phyloP scores from a whole-genome alignment of 1,140 invertebrate species.

The Rhizoglyphus robini region DNA sequence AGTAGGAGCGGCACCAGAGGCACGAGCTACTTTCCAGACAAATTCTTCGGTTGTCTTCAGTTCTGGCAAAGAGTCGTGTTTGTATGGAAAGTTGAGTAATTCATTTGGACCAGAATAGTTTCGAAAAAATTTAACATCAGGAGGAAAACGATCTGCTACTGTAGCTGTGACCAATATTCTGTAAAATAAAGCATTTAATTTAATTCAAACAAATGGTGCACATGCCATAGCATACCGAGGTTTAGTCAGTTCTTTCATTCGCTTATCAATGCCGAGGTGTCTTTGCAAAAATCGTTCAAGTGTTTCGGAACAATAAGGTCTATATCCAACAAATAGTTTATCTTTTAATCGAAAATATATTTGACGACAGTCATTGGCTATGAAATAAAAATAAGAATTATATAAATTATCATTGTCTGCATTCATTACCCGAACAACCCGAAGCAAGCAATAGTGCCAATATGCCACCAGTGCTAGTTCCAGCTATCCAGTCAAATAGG shows the following conservation, averaged over 20 bases:
- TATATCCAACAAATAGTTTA: conserved; percentile 63
- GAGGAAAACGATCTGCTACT: conserved; percentile 76
- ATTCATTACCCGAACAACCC: neutral
- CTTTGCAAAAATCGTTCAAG: conserved; percentile 80
- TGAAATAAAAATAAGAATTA: conserved; percentile 27
- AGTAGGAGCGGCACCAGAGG: conserved; percentile 86
- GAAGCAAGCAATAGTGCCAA: conserved; percentile 19
- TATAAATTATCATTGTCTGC: neutral
- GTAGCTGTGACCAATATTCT: conserved; percentile 77
- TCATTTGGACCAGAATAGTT: conserved; percentile 66
- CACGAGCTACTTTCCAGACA: conserved; percentile 72
- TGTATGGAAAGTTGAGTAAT: conserved; percentile 38
- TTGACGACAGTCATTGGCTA: conserved; percentile 44
- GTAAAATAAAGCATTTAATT: neutral
- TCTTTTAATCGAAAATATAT: conserved; percentile 88
- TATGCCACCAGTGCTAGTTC: conserved; percentile 91
- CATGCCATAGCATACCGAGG: neutral
- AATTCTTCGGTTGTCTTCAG: neutral
- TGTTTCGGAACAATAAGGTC: conserved; percentile 66
- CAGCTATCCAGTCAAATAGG: conserved; percentile 92
- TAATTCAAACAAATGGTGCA: neutral
- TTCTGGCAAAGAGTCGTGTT: neutral
- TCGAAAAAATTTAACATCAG: conserved; percentile 82
- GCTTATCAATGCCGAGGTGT: conserved; percentile 62
- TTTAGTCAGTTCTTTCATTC: conserved; percentile 30